Base-by-base conservation (phyloP, 2,888 invertebrate species). In the Scrobipalpa atriplicella region DNA sequence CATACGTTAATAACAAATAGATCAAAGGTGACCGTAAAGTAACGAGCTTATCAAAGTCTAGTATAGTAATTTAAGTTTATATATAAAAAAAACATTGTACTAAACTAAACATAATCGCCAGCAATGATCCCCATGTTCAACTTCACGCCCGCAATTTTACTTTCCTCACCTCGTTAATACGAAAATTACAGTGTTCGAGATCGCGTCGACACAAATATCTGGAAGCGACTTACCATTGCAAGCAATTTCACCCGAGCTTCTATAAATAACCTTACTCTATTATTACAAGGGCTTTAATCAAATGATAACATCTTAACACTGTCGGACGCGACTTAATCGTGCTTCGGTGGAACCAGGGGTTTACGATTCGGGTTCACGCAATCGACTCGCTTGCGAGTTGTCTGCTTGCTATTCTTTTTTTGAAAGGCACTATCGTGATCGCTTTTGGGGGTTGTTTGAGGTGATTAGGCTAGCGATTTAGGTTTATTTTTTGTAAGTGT, bases 281-380 rank as follows among this genome's bases (percentile, higher is more conserved):
- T 89, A 90, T 90, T 90, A 89, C 88, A 85, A 81, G 85, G 81
- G 83, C 85, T 85, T 89, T 90, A 89, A 91, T 91, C 90, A 90
- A 91, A 90, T 89, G 90, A 90, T 91, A 88, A 84, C 83, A 91
- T 91, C 91, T 89, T 81, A 85, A 87, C 86, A 86, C 82, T 82
- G 83, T 80, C 80, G 77, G 81, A 78, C 78, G 83, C 84, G 79
- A 83, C 85, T 85, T 84, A 83, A 85, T 86, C 85, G 84, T 77
- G 76, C 73, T 72, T 69, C 70, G 70, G 72, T 68, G 71, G 69
- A 75, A 83, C 81, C 70, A 75, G 69, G 68, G 73, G 74, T 69
- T 75, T 73, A 75, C 72, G 76, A 77, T 75, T 71, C 58, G 41
- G 72, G 74, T 76, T 76, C 74, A 75, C 75, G 63, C 63, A 51